Evolutionary conservation across 2,888 invertebrate species (phyloP).

Genomic region (Drosophila infuscata): DNA sequence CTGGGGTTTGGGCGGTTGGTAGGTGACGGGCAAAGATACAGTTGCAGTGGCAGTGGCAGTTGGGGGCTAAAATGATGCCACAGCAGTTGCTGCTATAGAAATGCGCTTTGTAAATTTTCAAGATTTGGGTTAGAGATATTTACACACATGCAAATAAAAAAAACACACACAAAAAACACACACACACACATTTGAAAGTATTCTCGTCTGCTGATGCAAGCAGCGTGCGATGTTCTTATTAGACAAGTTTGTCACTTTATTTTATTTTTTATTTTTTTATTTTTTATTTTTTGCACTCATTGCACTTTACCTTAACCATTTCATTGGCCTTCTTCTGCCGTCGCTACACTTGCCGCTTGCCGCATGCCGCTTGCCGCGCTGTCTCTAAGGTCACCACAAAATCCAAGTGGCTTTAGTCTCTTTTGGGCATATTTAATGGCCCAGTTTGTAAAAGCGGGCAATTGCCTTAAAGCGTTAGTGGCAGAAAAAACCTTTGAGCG

Average conservation of each 20-base stretch:
- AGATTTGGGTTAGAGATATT: conserved; percentile 78
- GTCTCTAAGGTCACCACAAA: conserved; percentile 56
- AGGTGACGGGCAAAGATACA: background rate
- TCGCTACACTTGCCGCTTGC: background rate
- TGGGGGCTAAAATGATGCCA: conserved; percentile 10
- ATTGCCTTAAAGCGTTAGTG: conserved; percentile 22
- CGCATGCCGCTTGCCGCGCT: conserved; percentile 7
- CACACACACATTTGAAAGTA: conserved; percentile 16
- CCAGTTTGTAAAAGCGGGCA: conserved; percentile 16
- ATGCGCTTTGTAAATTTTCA: conserved; percentile 75
- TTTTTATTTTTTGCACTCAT: conserved; percentile 17
- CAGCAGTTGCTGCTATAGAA: conserved; percentile 41
- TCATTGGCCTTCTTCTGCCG: conserved; percentile 9
- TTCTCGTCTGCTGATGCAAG: conserved; percentile 20
- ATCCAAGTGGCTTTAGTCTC: conserved; percentile 19
- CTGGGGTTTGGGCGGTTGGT: background rate
- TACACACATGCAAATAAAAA: conserved; percentile 45
- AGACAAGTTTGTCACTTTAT: conserved; percentile 42
- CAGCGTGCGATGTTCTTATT: conserved; percentile 46
- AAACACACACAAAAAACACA: conserved; percentile 17
- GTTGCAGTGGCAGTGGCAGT: too few species aligned
- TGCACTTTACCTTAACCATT: conserved; percentile 51
- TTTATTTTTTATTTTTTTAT: conserved; percentile 3
- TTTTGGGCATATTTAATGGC: conserved; percentile 41
- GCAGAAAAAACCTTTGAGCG: background rate